Base-by-base conservation (phyloP, 2,888 invertebrate species). In the Leptinotarsa haldemani region DNA sequence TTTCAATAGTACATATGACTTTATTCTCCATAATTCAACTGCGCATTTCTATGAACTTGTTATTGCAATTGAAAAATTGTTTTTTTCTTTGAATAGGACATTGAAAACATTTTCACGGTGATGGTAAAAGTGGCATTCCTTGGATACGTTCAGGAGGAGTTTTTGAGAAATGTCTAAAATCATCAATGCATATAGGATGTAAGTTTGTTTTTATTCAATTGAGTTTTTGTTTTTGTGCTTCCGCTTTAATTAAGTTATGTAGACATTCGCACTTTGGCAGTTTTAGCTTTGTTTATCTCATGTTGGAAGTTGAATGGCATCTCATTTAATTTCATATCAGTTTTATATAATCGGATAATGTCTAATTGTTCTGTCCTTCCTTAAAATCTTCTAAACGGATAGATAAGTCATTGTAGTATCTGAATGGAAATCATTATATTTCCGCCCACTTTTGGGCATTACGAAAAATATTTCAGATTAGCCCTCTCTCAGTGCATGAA, bases 111-210 rank as follows among this genome's bases (percentile, higher is more conserved):
- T 67, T 70, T 63, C 67, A 66, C 74, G 76, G 80, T 81, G 78
- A 81, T 81, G 82, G 80, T 81, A 81, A 77, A 65, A 71, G 74
- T 73, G 76, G 68, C 74, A 74, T 66, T 75, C 73, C 63, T 77
- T 71, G 77, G 76, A 78, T 74, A 70, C 66, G 70, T 58, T 73
- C 75, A 74, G 67, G 66, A 76, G 79, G 75, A 75, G 67, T 72
- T 74, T 74, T 70, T 76, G 78, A 81, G 82, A 83, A 77, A 94
- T 94, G 93, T 95, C 95, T 89, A 95, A 94, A 91, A 94, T 94
- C 87, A 92, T 95, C 88, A 95, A 95, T 90, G 94, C 94, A 86
- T 95, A 95, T 89, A 93, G 95, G 91, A 94, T 95, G 95, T 95
- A 90, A 95, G 94, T 94, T 90, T 72, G 69, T 74, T 79, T 78